phyloP scores from a whole-genome alignment of 1,140 invertebrate genomes.

The Danaus melanippus region DNA sequence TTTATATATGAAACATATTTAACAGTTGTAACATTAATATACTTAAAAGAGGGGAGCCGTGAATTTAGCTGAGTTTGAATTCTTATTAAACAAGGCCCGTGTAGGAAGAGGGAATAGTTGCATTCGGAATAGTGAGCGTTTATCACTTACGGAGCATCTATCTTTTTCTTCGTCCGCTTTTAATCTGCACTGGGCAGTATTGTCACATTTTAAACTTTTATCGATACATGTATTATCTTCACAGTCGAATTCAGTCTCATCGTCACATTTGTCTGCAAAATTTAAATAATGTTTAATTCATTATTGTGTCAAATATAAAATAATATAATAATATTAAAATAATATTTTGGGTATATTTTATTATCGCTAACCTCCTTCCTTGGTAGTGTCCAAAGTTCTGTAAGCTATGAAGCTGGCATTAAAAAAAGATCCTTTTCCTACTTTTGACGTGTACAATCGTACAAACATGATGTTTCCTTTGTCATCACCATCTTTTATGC shows the following conservation, averaged over 20 bases:
- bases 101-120: background rate
- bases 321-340: too few species aligned
- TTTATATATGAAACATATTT: too few species aligned
- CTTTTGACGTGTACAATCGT: conserved; percentile 36
- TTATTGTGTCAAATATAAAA: too few species aligned
- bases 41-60: too few species aligned
- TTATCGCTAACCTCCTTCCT: conserved; percentile 30
- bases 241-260: conserved; percentile 79
- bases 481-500: conserved; percentile 20
- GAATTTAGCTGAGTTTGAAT: too few species aligned
- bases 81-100: background rate
- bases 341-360: background rate
- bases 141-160: conserved; percentile 76
- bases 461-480: conserved; percentile 50
- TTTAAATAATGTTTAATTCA: background rate
- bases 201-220: conserved; percentile 80
- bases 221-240: conserved; percentile 89
- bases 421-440: conserved; percentile 29
- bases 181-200: conserved; percentile 83
- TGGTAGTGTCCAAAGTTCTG: conserved; percentile 38
- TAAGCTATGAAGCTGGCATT: conserved; percentile 46
- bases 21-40: too few species aligned
- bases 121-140: background rate
- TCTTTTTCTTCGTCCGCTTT: conserved; percentile 83
- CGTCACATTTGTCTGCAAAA: conserved; percentile 44